Evolutionary conservation across 2,888 invertebrate species (phyloP).

Genomic region (Phasia obesa): DNA sequence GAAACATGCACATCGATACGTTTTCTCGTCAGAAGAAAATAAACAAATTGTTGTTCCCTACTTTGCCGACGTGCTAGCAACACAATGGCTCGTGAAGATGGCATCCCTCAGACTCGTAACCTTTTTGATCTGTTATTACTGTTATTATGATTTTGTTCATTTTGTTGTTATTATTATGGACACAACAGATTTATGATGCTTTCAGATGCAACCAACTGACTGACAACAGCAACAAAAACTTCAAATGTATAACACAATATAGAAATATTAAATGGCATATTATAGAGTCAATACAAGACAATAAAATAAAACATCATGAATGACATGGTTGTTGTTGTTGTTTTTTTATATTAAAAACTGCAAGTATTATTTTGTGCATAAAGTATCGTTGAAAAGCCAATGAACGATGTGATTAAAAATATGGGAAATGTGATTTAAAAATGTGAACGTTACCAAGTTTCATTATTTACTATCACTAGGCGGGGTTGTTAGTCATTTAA

Average conservation of each 20-base stretch:
- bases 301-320: constrained; percentile 36
- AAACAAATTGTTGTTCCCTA: too few species aligned
- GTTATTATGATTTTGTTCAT: constrained; percentile 10
- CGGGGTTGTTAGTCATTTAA: background rate
- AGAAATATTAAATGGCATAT: constrained; percentile 29
- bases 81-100: too few species aligned
- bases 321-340: constrained; percentile 10
- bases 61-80: too few species aligned
- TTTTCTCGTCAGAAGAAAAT: too few species aligned
- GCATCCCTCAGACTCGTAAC: background rate
- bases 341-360: constrained; percentile 5
- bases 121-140: background rate
- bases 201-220: constrained; percentile 4
- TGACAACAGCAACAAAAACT: background rate
- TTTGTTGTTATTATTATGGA: constrained; percentile 12
- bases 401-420: constrained; percentile 29
- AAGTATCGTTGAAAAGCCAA: constrained; percentile 6
- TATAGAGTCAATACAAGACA: constrained; percentile 25
- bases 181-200: constrained; percentile 20
- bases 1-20: too few species aligned
- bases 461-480: constrained; percentile 7
- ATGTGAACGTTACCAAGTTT: background rate
- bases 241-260: background rate
- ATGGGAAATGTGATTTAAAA: background rate
- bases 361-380: background rate